Conservation (phyloP, 2,797 vertebrate genomes). For the Cichlasoma orientale region DNA sequence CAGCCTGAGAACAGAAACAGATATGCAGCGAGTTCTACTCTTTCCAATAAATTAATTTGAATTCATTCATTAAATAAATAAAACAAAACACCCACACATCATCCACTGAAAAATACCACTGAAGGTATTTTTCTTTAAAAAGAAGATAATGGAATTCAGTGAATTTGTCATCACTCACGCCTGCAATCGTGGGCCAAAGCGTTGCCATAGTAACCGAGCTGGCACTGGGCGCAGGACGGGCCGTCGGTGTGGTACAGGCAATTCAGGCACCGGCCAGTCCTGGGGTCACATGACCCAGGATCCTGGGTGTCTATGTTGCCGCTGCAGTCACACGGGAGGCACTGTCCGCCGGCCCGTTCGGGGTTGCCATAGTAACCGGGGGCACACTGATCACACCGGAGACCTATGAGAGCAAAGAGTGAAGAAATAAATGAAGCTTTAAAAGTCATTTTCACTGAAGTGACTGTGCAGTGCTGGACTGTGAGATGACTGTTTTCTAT, state of each 20-base stretch:
- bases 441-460: neutral
- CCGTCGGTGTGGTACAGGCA: constrained; percentile 87
- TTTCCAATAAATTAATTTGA: neutral
- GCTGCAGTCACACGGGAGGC: constrained; percentile 85
- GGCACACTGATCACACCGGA: constrained; percentile 85
- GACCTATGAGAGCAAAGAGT: constrained; percentile 65
- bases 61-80: neutral
- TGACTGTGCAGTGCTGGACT: neutral
- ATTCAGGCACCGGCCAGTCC: constrained; percentile 82
- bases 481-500: neutral
- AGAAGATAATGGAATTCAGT: neutral
- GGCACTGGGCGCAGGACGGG: constrained; percentile 80
- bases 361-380: constrained; percentile 86
- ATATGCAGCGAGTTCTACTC: neutral
- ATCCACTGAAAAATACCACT: too few species aligned
- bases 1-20: constrained; percentile 71
- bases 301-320: constrained; percentile 86
- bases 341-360: constrained; percentile 70
- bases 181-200: constrained; percentile 84
- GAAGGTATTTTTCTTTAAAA: neutral
- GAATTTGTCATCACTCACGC: constrained; percentile 73
- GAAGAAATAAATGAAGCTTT: neutral
- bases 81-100: neutral
- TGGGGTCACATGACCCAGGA: constrained; percentile 84
- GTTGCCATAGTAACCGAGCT: constrained; percentile 85